A percentile compares a stretch with the other conserved stretches of the same genome.
Evolutionary conservation across 2,888 invertebrate species (phyloP).

Genomic region (Acrobasis repandana): DNA sequence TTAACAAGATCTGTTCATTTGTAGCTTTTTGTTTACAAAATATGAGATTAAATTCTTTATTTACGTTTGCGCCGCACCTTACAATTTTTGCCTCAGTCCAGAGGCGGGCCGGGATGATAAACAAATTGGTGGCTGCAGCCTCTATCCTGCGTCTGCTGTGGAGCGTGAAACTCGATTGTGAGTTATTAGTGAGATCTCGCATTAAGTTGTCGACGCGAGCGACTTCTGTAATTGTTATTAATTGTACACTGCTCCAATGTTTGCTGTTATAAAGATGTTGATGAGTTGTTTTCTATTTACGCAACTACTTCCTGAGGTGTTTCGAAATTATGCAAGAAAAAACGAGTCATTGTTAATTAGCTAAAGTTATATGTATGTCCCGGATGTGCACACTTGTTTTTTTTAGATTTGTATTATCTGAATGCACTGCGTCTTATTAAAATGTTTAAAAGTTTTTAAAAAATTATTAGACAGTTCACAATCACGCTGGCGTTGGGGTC

Average conservation of each 20-base stretch:
- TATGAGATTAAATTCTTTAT: neutral
- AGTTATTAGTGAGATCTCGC: constrained; percentile 11
- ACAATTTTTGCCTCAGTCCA: neutral
- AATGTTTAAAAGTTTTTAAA: too few relatives aligned
- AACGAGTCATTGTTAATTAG: too few relatives aligned
- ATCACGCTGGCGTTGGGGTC: too few relatives aligned
- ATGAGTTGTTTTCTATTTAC: neutral
- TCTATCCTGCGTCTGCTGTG: neutral
- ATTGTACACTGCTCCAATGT: constrained; percentile 1
- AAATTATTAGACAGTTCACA: too few relatives aligned
- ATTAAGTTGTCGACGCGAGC: constrained; percentile 16
- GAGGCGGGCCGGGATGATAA: constrained; percentile 14
- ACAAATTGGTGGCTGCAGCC: constrained; percentile 9
- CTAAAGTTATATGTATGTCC: too few relatives aligned
- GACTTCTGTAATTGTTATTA: constrained; percentile 17
- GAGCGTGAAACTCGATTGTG: constrained; percentile 18
- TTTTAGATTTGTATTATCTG: too few relatives aligned
- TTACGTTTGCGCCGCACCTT: neutral
- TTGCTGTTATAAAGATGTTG: neutral
- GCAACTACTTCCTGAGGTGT: neutral
- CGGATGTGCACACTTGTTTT: too few relatives aligned
- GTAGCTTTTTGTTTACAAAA: neutral
- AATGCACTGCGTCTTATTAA: too few relatives aligned
- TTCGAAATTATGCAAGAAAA: too few relatives aligned
- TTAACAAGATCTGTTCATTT: too few relatives aligned